Conservation (phyloP, 2,113 vertebrate species). For the Jacana jacana region DNA sequence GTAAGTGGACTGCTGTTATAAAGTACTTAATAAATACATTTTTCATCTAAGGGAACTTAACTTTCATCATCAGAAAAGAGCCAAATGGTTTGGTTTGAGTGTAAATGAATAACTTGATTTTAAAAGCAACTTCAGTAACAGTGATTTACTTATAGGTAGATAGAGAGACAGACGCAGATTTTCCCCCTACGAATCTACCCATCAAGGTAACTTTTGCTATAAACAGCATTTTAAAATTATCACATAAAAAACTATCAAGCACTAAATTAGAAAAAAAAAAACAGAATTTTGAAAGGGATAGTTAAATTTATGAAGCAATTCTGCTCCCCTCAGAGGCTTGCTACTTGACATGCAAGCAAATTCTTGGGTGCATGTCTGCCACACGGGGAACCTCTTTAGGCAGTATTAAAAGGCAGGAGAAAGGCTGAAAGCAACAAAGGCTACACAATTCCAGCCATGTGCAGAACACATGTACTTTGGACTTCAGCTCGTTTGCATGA, state of each 20-base stretch:
- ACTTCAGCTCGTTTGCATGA: conserved; percentile 75
- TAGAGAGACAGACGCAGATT: not conserved
- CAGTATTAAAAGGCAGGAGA: not conserved
- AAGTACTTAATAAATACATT: not conserved
- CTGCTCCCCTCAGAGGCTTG: conserved; percentile 69
- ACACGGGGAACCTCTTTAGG: conserved; percentile 14
- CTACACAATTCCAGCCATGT: not conserved
- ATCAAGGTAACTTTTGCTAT: conserved; percentile 83
- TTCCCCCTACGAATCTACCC: conserved; percentile 32
- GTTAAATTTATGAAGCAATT: conserved; percentile 85
- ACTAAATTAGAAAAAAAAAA: conserved; percentile 80
- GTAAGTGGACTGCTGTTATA: not conserved
- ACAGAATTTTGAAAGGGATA: conserved; percentile 76
- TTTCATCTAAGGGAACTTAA: not conserved
- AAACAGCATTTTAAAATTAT: conserved; percentile 79
- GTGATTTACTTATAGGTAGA: not conserved
- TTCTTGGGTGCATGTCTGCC: not conserved
- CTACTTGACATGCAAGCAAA: conserved; percentile 75
- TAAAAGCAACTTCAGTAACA: not conserved
- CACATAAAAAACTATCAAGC: conserved; percentile 83
- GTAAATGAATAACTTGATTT: not conserved
- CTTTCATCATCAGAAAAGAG: conserved; percentile 7
- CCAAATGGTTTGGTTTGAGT: not conserved
- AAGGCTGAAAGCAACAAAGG: conserved; percentile 4
- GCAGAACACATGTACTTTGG: conserved; percentile 27